Conservation (phyloP, 2,797 vertebrate genomes). For the Melanotaenia parkinsoni region DNA sequence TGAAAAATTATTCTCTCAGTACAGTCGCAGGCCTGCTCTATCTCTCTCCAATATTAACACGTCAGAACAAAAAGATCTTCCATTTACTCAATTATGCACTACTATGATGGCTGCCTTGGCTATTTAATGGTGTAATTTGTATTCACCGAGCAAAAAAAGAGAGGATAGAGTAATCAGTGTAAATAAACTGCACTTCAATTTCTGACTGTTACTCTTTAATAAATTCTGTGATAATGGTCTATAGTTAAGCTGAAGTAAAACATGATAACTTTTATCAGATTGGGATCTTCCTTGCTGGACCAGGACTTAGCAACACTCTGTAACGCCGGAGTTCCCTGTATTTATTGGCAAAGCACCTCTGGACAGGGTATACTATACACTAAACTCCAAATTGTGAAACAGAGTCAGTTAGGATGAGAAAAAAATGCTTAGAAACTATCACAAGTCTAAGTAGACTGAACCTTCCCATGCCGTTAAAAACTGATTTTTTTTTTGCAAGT, state of each 20-base stretch:
- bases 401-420: slow-evolving; percentile 4
- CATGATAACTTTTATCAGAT: slow-evolving; percentile 50
- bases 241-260: slow-evolving; percentile 6
- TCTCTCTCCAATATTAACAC: slow-evolving; percentile 52
- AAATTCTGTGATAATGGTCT: neutral
- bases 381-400: slow-evolving; percentile 41
- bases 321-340: slow-evolving; percentile 71
- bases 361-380: slow-evolving; percentile 66
- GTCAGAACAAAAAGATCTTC: slow-evolving; percentile 36
- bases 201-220: neutral
- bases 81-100: slow-evolving; percentile 46
- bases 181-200: neutral
- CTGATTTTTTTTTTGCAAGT: slow-evolving; percentile 17
- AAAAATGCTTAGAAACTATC: slow-evolving; percentile 32
- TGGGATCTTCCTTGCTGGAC: slow-evolving; percentile 57
- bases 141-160: slow-evolving; percentile 7
- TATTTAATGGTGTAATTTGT: slow-evolving; percentile 33
- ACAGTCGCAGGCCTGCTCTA: slow-evolving; percentile 39
- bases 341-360: slow-evolving; percentile 72
- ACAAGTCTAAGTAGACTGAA: slow-evolving; percentile 11
- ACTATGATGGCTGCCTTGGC: slow-evolving; percentile 47
- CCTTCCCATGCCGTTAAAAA: slow-evolving; percentile 31
- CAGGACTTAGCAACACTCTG: slow-evolving; percentile 56
- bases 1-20: slow-evolving; percentile 53
- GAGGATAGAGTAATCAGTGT: neutral